Evolutionary conservation across 2,113 vertebrate genomes (phyloP).

Genomic region (Arizona elegans): DNA sequence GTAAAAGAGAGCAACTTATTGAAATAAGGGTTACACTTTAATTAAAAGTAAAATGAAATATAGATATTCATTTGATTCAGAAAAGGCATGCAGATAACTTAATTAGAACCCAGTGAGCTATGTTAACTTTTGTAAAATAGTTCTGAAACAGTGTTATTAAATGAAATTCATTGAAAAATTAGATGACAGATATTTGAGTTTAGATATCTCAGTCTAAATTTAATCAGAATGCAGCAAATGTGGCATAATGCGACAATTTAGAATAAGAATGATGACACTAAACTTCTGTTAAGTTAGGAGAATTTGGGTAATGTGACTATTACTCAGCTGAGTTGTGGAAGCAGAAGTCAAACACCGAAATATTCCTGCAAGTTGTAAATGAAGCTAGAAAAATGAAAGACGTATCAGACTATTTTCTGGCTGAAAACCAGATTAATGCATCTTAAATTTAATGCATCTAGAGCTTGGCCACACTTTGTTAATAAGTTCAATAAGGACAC

Average conservation of each 20-base stretch:
- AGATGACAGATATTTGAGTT: neutral
- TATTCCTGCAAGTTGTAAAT: neutral
- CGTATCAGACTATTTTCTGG: neutral
- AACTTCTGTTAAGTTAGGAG: neutral
- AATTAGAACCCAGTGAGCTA: constrained; percentile 4
- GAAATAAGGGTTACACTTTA: neutral
- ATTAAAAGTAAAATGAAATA: constrained; percentile 16
- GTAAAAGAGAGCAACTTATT: neutral
- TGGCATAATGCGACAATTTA: neutral
- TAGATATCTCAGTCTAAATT: neutral
- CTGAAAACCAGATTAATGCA: neutral
- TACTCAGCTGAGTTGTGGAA: neutral
- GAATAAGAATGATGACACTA: neutral
- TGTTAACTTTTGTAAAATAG: neutral
- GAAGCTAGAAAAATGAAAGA: neutral
- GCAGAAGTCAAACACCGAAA: neutral
- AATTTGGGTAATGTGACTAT: neutral
- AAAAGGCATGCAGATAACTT: neutral
- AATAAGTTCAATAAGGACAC: neutral
- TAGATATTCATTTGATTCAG: constrained; percentile 12
- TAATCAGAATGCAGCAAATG: neutral
- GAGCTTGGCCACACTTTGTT: neutral
- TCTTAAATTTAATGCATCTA: neutral
- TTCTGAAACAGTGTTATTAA: neutral
- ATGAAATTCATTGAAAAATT: neutral